Percentiles rank a stretch among this genome's conserved stretches.
phyloP scores from a whole-genome alignment of 2,888 invertebrate genomes.

The Theodoxus fluviatilis region DNA sequence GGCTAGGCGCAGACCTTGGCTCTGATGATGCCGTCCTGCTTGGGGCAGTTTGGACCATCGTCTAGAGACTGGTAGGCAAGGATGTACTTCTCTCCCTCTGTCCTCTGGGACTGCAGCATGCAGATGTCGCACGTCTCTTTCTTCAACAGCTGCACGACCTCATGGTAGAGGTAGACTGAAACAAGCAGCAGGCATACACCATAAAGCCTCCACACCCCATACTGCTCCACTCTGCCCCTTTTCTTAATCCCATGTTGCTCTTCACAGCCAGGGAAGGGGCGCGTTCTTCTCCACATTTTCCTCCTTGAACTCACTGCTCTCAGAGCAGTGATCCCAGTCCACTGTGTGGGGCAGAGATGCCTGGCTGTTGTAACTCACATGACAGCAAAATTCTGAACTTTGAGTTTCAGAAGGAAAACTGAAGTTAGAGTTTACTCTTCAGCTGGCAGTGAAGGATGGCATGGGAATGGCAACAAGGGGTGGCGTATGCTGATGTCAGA shows the following conservation, averaged over 20 bases:
- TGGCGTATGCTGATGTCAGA: too few species aligned
- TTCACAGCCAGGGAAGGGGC: neutral
- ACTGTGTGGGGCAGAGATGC: too few species aligned
- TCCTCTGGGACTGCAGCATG: conserved; percentile 54
- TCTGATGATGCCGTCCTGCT: conserved; percentile 25
- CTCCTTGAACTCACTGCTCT: too few species aligned
- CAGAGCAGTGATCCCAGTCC: too few species aligned
- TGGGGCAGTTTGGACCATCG: conserved; percentile 36
- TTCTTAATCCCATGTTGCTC: neutral
- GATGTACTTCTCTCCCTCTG: conserved; percentile 54
- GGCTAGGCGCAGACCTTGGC: conserved; percentile 29
- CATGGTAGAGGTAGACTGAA: conserved; percentile 60
- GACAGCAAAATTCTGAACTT: too few species aligned
- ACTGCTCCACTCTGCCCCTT: neutral
- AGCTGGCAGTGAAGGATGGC: too few species aligned
- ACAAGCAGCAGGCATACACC: conserved; percentile 7
- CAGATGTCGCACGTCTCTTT: conserved; percentile 56
- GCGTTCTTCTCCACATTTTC: too few species aligned
- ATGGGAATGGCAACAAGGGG: too few species aligned
- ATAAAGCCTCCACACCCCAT: neutral
- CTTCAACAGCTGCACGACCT: conserved; percentile 54
- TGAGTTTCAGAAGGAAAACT: too few species aligned
- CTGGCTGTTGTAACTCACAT: too few species aligned
- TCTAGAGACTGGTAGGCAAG: conserved; percentile 52
- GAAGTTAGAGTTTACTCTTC: too few species aligned